Evolutionary conservation across 1,140 invertebrate species (phyloP), one percentile per base, ranked within the genome.

Genomic region (Drosophila pseudoananassae): DNA sequence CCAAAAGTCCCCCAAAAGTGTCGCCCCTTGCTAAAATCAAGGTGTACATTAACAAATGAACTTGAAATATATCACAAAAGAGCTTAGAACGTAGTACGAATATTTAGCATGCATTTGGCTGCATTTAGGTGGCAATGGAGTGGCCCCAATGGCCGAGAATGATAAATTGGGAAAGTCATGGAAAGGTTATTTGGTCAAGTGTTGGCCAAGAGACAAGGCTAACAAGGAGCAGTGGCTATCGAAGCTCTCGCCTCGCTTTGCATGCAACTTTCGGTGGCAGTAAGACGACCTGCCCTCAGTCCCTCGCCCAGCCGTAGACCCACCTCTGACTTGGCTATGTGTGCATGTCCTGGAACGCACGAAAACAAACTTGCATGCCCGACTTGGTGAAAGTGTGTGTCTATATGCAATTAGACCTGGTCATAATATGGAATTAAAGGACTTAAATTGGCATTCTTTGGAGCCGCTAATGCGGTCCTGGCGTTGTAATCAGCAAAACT

Each of bases 391-490:
- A 43, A 46, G 15, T 25, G 36, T 61, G 46, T 43, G 57, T 63
- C 69, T 53, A 29, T 49, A 17, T 74, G 76, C 77, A 80, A 80
- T 84, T 84, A 84, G 71, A 76, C 55, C 25, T 52, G 61, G 46
- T 51, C 72, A 65, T 72, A 84, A 79, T 83, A 65, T 77, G 64
- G 68, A 85, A 81, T 85, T 85, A 85, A 77, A 77, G 82, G 40
- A 73, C 59, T 58, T 38, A 85, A 85, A 85, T 85, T 81, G 77
- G 63, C 68, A 73, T 80, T 80, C 61, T 60, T 65, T 70, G 46
- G 38, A 74, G 53, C 65, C 58, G 49, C 54, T 61, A 83, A 78
- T 78, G 57, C 71, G 49, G 53, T 23, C 56, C 29, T 25, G 46
- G 17, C 60, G 54, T 66, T 65, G 57, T 75, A 75, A 75, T 75